Conservation (phyloP, 2,797 vertebrate genomes). For the Enteromius treurensis region DNA sequence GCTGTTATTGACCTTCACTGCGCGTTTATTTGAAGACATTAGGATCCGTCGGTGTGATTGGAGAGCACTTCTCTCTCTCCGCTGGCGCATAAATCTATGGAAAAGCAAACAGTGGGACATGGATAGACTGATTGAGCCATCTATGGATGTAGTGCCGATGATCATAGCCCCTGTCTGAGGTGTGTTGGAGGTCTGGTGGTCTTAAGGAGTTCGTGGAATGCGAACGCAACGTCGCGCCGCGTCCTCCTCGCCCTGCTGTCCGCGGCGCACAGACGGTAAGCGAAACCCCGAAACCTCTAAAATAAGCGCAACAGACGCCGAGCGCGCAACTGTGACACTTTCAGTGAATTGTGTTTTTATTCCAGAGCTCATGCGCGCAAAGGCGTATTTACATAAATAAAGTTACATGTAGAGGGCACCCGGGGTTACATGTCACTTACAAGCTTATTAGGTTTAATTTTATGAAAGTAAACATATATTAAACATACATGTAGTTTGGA, state of each 20-base stretch:
- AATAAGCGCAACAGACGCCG: background rate
- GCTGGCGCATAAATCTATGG: background rate
- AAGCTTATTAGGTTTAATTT: background rate
- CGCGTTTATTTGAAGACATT: slow-evolving; percentile 22
- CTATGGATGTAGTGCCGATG: slow-evolving; percentile 22
- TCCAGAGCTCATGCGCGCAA: background rate
- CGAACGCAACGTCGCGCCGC: slow-evolving; percentile 65
- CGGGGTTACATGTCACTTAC: background rate
- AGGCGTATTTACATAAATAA: background rate
- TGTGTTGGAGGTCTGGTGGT: slow-evolving; percentile 61
- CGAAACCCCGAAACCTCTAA: slow-evolving; percentile 5
- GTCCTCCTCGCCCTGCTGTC: slow-evolving; percentile 67
- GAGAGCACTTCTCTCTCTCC: slow-evolving; percentile 23
- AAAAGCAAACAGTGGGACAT: slow-evolving; percentile 13
- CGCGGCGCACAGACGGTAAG: slow-evolving; percentile 72
- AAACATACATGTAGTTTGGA: background rate
- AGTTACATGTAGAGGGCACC: background rate
- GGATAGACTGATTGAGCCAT: slow-evolving; percentile 24
- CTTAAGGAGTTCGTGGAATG: slow-evolving; percentile 72
- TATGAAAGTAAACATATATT: background rate
- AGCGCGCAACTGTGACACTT: background rate
- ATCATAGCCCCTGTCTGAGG: slow-evolving; percentile 47
- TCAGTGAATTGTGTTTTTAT: background rate
- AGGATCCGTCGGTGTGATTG: background rate
- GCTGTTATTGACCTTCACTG: slow-evolving; percentile 4